Conservation (phyloP, 1,140 invertebrate species). For the Micrasema minimum region DNA sequence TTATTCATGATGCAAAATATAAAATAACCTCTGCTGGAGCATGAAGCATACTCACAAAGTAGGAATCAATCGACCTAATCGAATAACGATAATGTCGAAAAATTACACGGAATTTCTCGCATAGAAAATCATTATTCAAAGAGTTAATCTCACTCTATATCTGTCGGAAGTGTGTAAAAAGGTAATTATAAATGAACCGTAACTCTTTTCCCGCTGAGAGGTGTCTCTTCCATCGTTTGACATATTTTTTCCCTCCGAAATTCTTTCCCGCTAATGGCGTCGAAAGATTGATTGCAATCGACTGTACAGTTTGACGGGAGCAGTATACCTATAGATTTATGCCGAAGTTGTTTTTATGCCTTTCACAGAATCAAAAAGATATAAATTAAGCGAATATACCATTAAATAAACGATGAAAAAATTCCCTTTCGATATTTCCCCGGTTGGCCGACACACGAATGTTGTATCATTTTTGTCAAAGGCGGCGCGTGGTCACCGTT, state of each 20-base stretch:
- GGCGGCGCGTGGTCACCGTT: conserved; percentile 9
- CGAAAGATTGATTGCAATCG: conserved; percentile 51
- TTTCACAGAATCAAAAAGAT: conserved; percentile 44
- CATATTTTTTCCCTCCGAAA: conserved; percentile 38
- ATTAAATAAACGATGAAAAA: conserved; percentile 53
- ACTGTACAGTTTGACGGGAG: conserved; percentile 45
- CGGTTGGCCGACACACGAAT: conserved; percentile 12
- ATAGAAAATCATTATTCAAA: conserved; percentile 26
- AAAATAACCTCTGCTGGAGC: neutral
- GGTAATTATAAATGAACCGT: conserved; percentile 46
- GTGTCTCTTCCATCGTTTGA: conserved; percentile 29
- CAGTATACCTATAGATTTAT: conserved; percentile 50
- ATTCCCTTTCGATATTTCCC: conserved; percentile 24
- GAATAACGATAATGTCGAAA: conserved; percentile 42
- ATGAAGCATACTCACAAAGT: conserved; percentile 12
- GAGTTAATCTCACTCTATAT: conserved; percentile 36
- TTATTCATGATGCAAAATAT: conserved; percentile 8
- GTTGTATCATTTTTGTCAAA: conserved; percentile 48
- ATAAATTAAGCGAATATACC: conserved; percentile 53
- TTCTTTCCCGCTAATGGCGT: conserved; percentile 40
- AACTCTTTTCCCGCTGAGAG: conserved; percentile 26
- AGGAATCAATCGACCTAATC: conserved; percentile 38
- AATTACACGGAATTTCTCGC: conserved; percentile 38
- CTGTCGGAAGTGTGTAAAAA: conserved; percentile 45
- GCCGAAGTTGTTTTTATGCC: conserved; percentile 52